These are phyloP conservation scores for Tetropium fuscum DNA, from an alignment of 2,888 invertebrate genomes.

Conservation along the genomic window DNA sequence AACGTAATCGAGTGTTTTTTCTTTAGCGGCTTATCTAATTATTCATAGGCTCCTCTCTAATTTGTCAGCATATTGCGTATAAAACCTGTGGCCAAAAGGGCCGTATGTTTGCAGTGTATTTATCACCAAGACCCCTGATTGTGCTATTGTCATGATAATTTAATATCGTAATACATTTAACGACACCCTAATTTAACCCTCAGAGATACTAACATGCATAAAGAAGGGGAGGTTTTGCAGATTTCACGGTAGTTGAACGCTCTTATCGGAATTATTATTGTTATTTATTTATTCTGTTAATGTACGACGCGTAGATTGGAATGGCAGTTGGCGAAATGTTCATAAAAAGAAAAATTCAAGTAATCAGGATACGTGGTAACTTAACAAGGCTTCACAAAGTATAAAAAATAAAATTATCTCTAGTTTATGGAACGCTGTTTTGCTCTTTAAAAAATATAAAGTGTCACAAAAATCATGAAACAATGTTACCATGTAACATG, in stretches of 20 bases:
- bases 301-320: background rate
- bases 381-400: too few species aligned
- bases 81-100: constrained; percentile 67
- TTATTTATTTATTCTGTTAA: constrained; percentile 17
- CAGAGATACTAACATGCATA: constrained; percentile 43
- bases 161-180: constrained; percentile 68
- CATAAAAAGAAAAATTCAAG: background rate
- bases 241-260: constrained; percentile 36
- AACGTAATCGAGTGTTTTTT: constrained; percentile 22
- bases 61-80: constrained; percentile 66
- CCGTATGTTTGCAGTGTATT: constrained; percentile 67
- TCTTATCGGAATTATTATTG: constrained; percentile 18
- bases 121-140: constrained; percentile 66
- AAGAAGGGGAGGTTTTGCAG: constrained; percentile 32
- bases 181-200: constrained; percentile 65
- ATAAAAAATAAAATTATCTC: too few species aligned
- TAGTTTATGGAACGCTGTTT: too few species aligned
- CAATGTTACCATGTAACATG: too few species aligned
- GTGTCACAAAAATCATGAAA: too few species aligned
- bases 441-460: too few species aligned
- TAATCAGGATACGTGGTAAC: background rate
- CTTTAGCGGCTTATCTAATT: constrained; percentile 58
- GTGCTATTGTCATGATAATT: constrained; percentile 68
- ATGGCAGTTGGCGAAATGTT: constrained; percentile 6
- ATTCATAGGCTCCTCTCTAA: constrained; percentile 61